phyloP scores from a whole-genome alignment of 2,888 invertebrate genomes.

The Drymonia ruficornis region DNA sequence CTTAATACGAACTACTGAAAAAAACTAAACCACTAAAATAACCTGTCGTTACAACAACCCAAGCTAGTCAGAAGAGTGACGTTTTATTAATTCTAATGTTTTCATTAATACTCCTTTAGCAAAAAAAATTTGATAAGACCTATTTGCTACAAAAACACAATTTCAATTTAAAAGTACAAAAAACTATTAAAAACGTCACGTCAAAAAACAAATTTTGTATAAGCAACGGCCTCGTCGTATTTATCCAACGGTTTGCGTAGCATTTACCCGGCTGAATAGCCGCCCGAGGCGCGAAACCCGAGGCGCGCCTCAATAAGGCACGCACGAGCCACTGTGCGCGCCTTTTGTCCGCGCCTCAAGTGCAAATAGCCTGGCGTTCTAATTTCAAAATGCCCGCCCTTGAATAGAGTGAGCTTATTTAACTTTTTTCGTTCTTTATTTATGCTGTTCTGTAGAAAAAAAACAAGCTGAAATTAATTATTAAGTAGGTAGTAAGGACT shows the following conservation, averaged over 20 bases:
- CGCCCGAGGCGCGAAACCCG: conserved; percentile 41
- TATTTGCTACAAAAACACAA: too few relatives aligned
- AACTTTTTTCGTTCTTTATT: conserved; percentile 34
- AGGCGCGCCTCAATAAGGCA: conserved; percentile 52
- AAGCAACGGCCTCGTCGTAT: conserved; percentile 35
- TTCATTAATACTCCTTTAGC: too few relatives aligned
- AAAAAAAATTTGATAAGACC: too few relatives aligned
- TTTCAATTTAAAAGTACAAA: conserved; percentile 2
- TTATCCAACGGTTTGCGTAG: conserved; percentile 46
- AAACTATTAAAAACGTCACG: not conserved
- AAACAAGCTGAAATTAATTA: too few relatives aligned
- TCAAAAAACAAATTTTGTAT: conserved; percentile 21
- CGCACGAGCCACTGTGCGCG: conserved; percentile 52
- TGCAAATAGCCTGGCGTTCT: conserved; percentile 78
- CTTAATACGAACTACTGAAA: too few relatives aligned
- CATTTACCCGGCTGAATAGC: conserved; percentile 50
- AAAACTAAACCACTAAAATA: too few relatives aligned
- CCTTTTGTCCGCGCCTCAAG: conserved; percentile 67
- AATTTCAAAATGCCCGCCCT: conserved; percentile 70
- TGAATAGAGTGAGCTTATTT: conserved; percentile 55
- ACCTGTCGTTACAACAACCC: too few relatives aligned
- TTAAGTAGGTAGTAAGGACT: too few relatives aligned
- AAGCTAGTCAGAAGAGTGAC: too few relatives aligned
- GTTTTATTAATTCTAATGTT: too few relatives aligned
- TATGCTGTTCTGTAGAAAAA: not conserved